Evolutionary conservation across 2,888 invertebrate genomes (phyloP).

Genomic region (Charanyca ferruginea): DNA sequence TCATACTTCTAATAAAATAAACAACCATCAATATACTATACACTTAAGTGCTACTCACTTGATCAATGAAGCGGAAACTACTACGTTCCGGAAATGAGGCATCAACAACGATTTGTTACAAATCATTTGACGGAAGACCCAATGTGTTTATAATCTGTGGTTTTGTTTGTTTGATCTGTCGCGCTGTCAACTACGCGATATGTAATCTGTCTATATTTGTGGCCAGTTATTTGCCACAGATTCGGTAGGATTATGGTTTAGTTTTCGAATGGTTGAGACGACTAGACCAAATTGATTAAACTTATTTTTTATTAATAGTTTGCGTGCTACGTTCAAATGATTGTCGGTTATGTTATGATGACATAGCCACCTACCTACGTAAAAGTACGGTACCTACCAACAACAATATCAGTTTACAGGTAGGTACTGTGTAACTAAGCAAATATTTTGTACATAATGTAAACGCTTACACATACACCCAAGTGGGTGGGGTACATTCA

Average conservation of each 20-base stretch:
- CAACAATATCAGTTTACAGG: neutral
- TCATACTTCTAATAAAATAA: constrained; percentile 8
- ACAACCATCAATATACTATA: constrained; percentile 2
- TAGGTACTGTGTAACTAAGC: neutral
- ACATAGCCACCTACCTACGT: neutral
- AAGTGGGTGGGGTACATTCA: too few species aligned
- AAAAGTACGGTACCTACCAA: too few species aligned
- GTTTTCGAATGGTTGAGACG: constrained; percentile 9
- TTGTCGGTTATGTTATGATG: neutral
- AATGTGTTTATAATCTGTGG: constrained; percentile 45
- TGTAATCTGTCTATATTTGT: constrained; percentile 18
- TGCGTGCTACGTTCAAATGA: constrained; percentile 5
- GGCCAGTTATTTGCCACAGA: constrained; percentile 2
- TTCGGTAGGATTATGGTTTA: constrained; percentile 15
- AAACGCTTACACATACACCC: too few species aligned
- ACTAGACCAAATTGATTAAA: constrained; percentile 22
- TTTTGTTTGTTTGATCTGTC: constrained; percentile 37
- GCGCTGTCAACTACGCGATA: constrained; percentile 23
- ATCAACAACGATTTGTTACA: constrained; percentile 67
- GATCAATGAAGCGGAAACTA: constrained; percentile 38
- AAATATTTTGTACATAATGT: neutral
- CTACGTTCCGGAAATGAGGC: constrained; percentile 64
- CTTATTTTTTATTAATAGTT: constrained; percentile 17
- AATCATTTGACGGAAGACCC: constrained; percentile 61
- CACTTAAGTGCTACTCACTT: constrained; percentile 21